Conservation (phyloP, 2,113 vertebrate genomes). For the Dipodomys stephensi region DNA sequence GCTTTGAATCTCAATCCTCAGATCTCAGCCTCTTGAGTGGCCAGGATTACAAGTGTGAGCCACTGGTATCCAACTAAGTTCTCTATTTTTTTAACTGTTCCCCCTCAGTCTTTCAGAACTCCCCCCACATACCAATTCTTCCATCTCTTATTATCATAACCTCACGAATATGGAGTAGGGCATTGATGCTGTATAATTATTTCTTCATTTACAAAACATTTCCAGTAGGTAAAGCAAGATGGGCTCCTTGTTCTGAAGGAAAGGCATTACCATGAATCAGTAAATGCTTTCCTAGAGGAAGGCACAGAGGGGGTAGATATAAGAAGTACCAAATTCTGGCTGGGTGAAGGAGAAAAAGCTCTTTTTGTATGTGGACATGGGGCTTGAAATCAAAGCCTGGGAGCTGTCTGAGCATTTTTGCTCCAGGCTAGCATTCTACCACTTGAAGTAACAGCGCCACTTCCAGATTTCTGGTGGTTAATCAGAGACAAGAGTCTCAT, state of each 20-base stretch:
- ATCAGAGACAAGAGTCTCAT: too few relatives aligned
- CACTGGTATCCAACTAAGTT: too few relatives aligned
- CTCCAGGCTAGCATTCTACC: too few relatives aligned
- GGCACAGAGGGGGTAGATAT: not conserved
- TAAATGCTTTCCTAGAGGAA: not conserved
- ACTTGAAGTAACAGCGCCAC: too few relatives aligned
- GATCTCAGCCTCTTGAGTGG: too few relatives aligned
- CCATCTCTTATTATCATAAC: not conserved
- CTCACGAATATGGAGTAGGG: not conserved
- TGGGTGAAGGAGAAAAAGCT: not conserved
- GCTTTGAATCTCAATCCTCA: too few relatives aligned
- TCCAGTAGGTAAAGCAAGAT: not conserved
- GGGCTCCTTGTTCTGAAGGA: slow-evolving; percentile 1
- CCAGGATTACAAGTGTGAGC: too few relatives aligned
- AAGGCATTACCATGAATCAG: not conserved
- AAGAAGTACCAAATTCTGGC: slow-evolving; percentile 17
- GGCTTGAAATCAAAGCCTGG: too few relatives aligned
- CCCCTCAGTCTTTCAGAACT: not conserved
- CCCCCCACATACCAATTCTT: not conserved
- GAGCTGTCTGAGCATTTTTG: too few relatives aligned
- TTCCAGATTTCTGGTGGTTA: too few relatives aligned
- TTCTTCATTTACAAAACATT: not conserved
- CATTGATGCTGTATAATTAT: not conserved
- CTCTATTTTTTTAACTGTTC: too few relatives aligned
- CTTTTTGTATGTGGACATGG: too few relatives aligned